Percentiles rank a stretch among this genome's conserved stretches.
These are phyloP conservation scores for Cylas formicarius DNA, from an alignment of 1,140 invertebrate species.

Conservation along the genomic window DNA sequence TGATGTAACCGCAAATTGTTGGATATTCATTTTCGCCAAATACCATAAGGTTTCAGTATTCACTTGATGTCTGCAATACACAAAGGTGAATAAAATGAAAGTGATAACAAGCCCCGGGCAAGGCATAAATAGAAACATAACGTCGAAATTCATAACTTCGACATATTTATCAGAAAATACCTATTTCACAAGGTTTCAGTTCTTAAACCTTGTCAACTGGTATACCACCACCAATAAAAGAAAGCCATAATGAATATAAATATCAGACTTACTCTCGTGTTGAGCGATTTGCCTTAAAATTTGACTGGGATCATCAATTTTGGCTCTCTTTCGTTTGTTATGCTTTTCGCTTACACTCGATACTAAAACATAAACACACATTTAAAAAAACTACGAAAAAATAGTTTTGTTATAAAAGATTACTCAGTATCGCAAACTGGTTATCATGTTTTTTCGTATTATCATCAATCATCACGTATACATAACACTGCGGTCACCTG, in stretches of 20 bases:
- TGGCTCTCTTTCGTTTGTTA: slow-evolving; percentile 53
- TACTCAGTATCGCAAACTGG: background rate
- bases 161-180: background rate
- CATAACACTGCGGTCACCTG: background rate
- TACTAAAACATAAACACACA: slow-evolving; percentile 36
- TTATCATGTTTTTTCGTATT: background rate
- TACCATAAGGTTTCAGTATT: slow-evolving; percentile 6
- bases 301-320: slow-evolving; percentile 49
- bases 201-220: background rate
- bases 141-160: no score
- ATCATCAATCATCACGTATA: slow-evolving; percentile 2
- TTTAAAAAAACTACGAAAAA: slow-evolving; percentile 1
- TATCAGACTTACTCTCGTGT: slow-evolving; percentile 56
- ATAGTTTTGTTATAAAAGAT: background rate
- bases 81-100: background rate
- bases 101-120: background rate
- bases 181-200: background rate
- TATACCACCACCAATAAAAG: slow-evolving; percentile 28
- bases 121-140: no score
- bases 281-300: slow-evolving; percentile 47
- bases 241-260: slow-evolving; percentile 30
- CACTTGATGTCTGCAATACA: background rate
- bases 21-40: no score
- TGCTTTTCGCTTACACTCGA: slow-evolving; percentile 46
- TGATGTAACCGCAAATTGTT: no score